These are phyloP conservation scores for Serrognathus titanus DNA, from an alignment of 2,888 invertebrate species.

Conservation along the genomic window DNA sequence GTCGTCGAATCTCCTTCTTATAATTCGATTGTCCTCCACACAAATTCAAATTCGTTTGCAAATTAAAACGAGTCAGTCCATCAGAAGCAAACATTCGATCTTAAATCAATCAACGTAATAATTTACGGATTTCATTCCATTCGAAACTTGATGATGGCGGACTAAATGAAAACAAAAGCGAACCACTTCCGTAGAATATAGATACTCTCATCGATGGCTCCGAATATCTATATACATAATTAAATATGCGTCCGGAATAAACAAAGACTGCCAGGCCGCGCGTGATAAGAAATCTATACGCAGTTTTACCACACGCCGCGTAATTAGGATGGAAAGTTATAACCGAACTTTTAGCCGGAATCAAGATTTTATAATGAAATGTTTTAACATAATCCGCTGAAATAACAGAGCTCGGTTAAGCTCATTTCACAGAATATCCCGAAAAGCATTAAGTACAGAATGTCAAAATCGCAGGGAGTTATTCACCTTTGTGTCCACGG, in stretches of 20 bases:
- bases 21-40: too few species aligned
- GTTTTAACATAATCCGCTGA: constrained; percentile 13
- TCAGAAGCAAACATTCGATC: too few species aligned
- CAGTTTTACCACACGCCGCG: constrained; percentile 12
- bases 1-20: too few species aligned
- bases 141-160: neutral
- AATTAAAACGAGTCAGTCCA: too few species aligned
- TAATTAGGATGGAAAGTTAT: constrained; percentile 17
- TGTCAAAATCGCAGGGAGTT: too few species aligned
- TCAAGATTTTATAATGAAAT: constrained; percentile 17
- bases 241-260: constrained; percentile 35
- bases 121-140: too few species aligned
- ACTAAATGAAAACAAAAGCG: constrained; percentile 25
- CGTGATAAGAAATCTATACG: constrained; percentile 15
- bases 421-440: too few species aligned
- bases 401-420: constrained; percentile 10
- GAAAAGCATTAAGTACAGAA: too few species aligned
- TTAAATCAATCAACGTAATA: too few species aligned
- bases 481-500: too few species aligned
- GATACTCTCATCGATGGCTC: constrained; percentile 32
- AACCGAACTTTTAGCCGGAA: constrained; percentile 13
- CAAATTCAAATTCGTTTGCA: too few species aligned
- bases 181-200: constrained; percentile 31
- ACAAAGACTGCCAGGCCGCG: constrained; percentile 25
- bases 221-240: constrained; percentile 33